Base-by-base conservation (phyloP, 2,888 invertebrate genomes). In the Unio delphinus region DNA sequence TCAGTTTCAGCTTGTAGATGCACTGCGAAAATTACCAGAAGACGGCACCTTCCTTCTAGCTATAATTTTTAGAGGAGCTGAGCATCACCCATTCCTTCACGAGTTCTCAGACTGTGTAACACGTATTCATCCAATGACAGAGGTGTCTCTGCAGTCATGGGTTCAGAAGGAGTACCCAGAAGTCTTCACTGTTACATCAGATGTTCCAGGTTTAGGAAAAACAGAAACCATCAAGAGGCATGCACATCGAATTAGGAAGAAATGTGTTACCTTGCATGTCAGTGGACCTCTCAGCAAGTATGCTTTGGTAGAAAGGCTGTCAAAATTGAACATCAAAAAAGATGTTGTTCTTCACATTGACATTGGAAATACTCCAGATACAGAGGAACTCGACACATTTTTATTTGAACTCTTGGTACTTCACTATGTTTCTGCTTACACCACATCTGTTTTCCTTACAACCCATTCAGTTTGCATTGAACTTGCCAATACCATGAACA, bases 371-470 rank as follows among this genome's bases (percentile, higher is more conserved):
- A 69, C 79, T 0, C 68, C 72, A 56, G 69, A 72, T 57, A 68
- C 76, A 23, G 61, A 63, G 34, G 79, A 73, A 30, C 58, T 83
- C 7, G 83, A 83, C 64, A 67, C 69, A 23, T 72, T 82, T 30
- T 65, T 83, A 15, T 83, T 83, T 73, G 80, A 83, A 59, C 59
- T 82, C n/a, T 72, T 82, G n/a, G 67, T 80, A 23, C 65, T 80
- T 2, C 57, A 72, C 15, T 73, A 70, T 69, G 70, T 83, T 20
- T 68, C 73, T 18, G 68, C 75, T 61, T 72, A 79, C 17, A 70
- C 66, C 28, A 57, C 18, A 30, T 67, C 77, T 1, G 70, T 73
- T 56, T 61, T 65, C 18, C 66, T 82, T 18, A 58, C 65, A 57
- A 77, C 80, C 23, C 56, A 64, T 0, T 34, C 59, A 55, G 64